These are phyloP conservation scores for Eutrigla gurnardus DNA, from an alignment of 2,797 vertebrate species.

Conservation along the genomic window DNA sequence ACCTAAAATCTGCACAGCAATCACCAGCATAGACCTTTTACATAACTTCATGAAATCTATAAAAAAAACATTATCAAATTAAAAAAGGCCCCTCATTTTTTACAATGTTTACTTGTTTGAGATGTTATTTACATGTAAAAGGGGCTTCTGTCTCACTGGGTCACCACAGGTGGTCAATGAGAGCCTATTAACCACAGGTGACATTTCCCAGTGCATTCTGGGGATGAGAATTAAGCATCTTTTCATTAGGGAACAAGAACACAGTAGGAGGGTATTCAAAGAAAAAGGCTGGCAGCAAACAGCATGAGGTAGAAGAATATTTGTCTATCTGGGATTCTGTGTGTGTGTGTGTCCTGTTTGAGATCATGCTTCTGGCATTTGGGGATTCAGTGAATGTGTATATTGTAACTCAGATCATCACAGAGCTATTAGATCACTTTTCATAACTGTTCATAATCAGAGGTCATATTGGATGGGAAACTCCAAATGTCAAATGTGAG, in stretches of 20 bases:
- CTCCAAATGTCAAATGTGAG: not conserved
- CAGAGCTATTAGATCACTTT: not conserved
- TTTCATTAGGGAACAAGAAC: conserved; percentile 53
- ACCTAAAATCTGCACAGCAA: conserved; percentile 4
- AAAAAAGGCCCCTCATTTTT: not conserved
- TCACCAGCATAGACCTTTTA: too few relatives aligned
- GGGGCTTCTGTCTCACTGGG: conserved; percentile 14
- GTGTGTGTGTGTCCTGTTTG: conserved; percentile 8
- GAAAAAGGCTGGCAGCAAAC: conserved; percentile 28
- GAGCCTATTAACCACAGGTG: conserved; percentile 59
- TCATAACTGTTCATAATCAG: conserved; percentile 6
- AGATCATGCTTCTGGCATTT: conserved; percentile 23
- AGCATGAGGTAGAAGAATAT: conserved; percentile 24
- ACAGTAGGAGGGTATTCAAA: conserved; percentile 44
- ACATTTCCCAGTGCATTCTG: conserved; percentile 47
- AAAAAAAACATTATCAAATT: not conserved
- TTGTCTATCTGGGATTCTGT: conserved; percentile 1
- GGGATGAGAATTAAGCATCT: conserved; percentile 40
- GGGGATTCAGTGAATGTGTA: not conserved
- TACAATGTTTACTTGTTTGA: not conserved
- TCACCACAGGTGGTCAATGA: conserved; percentile 54
- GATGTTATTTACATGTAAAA: conserved; percentile 51
- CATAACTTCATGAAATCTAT: not conserved
- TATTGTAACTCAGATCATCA: conserved; percentile 16
- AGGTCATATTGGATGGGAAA: not conserved